These are phyloP conservation scores for Antigone vipio DNA, from an alignment of 2,113 vertebrate species.

Conservation along the genomic window DNA sequence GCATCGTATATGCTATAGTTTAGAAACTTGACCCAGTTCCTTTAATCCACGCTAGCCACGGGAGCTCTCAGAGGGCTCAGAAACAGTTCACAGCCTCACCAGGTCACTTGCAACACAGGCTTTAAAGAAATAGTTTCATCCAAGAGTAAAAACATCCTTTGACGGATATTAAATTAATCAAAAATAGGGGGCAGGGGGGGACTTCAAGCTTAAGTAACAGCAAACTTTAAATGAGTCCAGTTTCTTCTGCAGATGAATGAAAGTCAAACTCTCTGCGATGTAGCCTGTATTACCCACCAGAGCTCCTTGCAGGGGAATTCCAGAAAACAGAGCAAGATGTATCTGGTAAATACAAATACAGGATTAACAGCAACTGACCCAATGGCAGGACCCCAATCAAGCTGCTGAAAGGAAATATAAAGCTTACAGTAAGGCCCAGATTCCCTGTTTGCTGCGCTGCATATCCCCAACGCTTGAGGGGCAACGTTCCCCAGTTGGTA, in stretches of 20 bases:
- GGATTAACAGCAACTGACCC: background rate
- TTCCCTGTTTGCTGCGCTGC: background rate
- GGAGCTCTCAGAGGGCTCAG: slow-evolving; percentile 47
- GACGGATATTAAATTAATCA: slow-evolving; percentile 6
- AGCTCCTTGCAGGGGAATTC: background rate
- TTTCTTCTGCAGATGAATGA: slow-evolving; percentile 20
- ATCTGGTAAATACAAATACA: slow-evolving; percentile 22
- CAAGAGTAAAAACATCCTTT: slow-evolving; percentile 29
- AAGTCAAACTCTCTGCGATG: background rate
- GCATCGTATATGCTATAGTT: background rate
- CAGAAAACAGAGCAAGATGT: background rate
- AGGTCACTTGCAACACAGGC: slow-evolving; percentile 16
- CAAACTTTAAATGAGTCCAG: background rate
- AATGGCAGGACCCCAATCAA: background rate
- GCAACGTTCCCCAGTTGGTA: background rate
- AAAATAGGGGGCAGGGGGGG: background rate
- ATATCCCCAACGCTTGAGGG: background rate
- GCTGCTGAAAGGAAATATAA: background rate
- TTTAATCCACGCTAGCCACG: background rate
- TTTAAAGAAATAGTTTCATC: slow-evolving; percentile 35
- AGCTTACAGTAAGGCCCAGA: background rate
- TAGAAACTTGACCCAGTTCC: slow-evolving; percentile 58
- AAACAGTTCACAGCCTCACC: background rate
- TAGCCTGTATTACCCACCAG: background rate
- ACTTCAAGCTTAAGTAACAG: background rate